Percentiles rank a stretch among this genome's conserved stretches.
Conservation (phyloP, 2,113 vertebrate species). For the Andinoacara biseriatus region DNA sequence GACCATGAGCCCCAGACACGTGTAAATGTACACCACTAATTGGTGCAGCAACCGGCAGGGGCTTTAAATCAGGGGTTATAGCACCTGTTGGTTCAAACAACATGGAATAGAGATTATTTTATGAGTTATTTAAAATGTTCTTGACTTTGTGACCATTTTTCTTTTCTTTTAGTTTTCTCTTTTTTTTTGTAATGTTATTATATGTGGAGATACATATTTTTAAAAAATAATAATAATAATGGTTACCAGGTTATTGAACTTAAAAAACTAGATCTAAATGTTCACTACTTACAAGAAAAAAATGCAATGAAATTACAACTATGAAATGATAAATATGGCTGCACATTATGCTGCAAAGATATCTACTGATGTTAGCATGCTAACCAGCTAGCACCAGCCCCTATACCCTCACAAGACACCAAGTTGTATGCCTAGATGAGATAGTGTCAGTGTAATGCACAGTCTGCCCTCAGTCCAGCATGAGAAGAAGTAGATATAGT, state of each 20-base stretch:
- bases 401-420: not conserved
- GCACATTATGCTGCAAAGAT: not conserved
- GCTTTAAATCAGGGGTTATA: constrained; percentile 62
- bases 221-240: not conserved
- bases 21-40: constrained; percentile 73
- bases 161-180: not conserved
- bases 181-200: not conserved
- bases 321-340: not conserved
- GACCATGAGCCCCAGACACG: constrained; percentile 64
- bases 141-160: not conserved
- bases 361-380: not conserved
- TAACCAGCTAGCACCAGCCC: not conserved
- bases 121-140: constrained; percentile 43
- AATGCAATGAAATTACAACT: not conserved
- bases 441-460: not conserved
- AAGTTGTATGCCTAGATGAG: not conserved
- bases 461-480: not conserved
- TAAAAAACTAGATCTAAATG: too few species aligned
- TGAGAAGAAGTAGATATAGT: not conserved
- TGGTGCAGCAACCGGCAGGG: constrained; percentile 53
- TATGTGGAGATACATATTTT: not conserved
- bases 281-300: not conserved
- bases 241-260: not conserved
- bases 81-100: constrained; percentile 50
- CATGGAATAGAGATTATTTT: constrained; percentile 30